Percentiles rank a stretch among this genome's conserved stretches.
phyloP scores from a whole-genome alignment of 2,888 invertebrate species.

The Flexamia atlantica region DNA sequence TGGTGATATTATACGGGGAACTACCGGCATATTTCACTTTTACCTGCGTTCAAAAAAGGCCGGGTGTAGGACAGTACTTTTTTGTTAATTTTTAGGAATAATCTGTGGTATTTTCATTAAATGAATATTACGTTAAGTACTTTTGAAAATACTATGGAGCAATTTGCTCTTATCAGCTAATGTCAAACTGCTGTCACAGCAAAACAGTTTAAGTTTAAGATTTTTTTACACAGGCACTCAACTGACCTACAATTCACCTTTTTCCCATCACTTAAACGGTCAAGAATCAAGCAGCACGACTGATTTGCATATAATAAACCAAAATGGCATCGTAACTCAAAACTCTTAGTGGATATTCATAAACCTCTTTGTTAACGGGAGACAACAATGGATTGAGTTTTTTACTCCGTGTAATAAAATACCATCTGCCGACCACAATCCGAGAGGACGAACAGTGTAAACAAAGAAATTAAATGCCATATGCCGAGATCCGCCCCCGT shows the following conservation, averaged over 20 bases:
- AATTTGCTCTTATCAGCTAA: no score
- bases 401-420: slow-evolving; percentile 13
- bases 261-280: neutral
- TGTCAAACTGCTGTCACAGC: no score
- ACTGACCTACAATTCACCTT: no score
- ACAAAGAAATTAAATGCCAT: slow-evolving; percentile 52
- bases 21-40: neutral
- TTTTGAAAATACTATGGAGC: no score
- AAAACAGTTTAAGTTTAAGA: no score
- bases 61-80: no score
- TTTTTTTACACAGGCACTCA: no score
- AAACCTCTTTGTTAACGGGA: slow-evolving; percentile 38
- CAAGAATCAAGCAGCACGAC: neutral
- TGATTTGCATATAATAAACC: neutral
- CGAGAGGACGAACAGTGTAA: slow-evolving; percentile 33
- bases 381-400: slow-evolving; percentile 31
- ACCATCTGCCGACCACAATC: neutral
- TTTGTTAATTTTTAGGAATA: no score
- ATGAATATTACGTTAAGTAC: no score
- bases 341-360: slow-evolving; percentile 16
- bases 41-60: neutral
- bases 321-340: slow-evolving; percentile 12
- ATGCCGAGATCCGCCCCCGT: slow-evolving; percentile 8
- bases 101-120: no score
- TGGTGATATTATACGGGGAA: neutral